Evolutionary conservation across 2,113 vertebrate species (phyloP), one percentile per base, ranked within the genome.

Genomic region (Datnioides undecimradiatus): DNA sequence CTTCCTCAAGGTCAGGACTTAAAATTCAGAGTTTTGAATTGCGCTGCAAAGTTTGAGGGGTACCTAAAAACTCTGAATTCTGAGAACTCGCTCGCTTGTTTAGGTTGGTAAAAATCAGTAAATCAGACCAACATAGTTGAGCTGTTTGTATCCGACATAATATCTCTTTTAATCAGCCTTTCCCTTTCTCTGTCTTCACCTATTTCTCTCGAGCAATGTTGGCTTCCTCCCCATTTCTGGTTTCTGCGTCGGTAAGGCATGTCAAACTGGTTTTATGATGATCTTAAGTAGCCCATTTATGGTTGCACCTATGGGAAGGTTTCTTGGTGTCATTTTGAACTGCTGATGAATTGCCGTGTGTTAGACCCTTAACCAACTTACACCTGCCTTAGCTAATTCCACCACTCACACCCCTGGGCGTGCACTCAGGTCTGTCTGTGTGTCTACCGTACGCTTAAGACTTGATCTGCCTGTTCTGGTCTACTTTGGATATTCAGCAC

Each of bases 181-280:
- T 60, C n/a, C 33, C 58, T 55, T 73, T 65, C 57, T 76, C 23
- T 29, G 25, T 68, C 52, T 36, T 74, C 52, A 72, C 31, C 21
- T 60, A 31, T 54, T 68, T 73, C n/a, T 64, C 70, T 62, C 2
- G 27, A 55, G 27, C 12, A n/a, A n/a, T 13, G 14, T 65, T 79
- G 64, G 76, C 41, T 36, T 70, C 33, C 27, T 83, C 33, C 55
- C 80, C 10, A 52, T 29, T 51, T 69, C 34, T 74, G 34, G 52
- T 72, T 36, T 31, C n/a, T n/a, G n/a, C n/a, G n/a, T n/a, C n/a
- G 12, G 29, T 46, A 29, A 41, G 43, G 25, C 79, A 49, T 5
- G 83, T 71, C 34, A 31, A 88, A 88, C 86, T 88, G 78, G 84
- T 92, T 92, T 72, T 40, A 40, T 70, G 52, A 45, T 77, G 34